Base-by-base conservation (phyloP, 1,140 invertebrate genomes). In the Tetramorium simillimum region DNA sequence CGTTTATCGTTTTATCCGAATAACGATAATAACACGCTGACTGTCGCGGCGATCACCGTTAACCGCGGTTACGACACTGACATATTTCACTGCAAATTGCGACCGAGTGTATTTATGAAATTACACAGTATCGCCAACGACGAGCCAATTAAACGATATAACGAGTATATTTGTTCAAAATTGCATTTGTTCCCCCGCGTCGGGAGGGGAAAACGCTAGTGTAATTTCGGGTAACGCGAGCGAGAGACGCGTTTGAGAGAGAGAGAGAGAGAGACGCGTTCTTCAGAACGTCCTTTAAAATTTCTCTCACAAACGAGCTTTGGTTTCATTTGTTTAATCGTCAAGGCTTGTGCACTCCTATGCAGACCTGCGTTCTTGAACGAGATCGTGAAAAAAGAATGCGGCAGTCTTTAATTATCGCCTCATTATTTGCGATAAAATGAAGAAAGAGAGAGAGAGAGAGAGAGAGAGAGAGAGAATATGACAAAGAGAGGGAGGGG, bases 21-120 rank as follows among this genome's bases (percentile, higher is more conserved):
- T 82, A 88, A 88, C 88, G 81, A 88, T 90, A 90, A 91, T 90
- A 73, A 89, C 49, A 90, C 81, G 76, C 51, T 77, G 76, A 63
- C 62, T 56, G 84, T 40, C 58, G 77, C 24, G 40, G 62, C 53
- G 40, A 53, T 75, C 40, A 33, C 33, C n/a, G n/a, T 67, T 67
- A 60, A 37, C 21, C 51, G 51, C 10, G 16, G 46, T 14, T n/a
- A 76, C n/a, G 37, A 85, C 78, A 76, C 76, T 78, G 73, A 63
- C 60, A 24, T 33, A 56, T 77, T 76, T 82, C 67, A 40, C 21
- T 65, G 82, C 21, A 46, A 85, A 85, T 60, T 78, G 46, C 62
- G 40, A 63, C 21, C 46, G 21, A 58, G 49, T 40, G 58, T 56
- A 65, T 63, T 62, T 62, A 53, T 56, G 46, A 78, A 67, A 85